These are phyloP conservation scores for Melieria crassipennis DNA, from an alignment of 2,888 invertebrate species.

Conservation along the genomic window DNA sequence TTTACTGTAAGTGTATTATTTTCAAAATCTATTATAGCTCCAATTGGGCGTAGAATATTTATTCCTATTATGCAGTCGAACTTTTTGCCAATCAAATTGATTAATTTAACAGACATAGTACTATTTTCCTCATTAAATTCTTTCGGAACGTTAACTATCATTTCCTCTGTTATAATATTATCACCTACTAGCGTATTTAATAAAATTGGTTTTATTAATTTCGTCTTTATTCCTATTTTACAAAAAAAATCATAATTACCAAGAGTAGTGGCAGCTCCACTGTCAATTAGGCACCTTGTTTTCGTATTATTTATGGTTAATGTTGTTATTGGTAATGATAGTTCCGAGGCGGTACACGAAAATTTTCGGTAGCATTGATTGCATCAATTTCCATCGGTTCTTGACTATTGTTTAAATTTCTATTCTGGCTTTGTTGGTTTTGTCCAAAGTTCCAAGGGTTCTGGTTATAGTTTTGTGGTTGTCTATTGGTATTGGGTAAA, in stretches of 20 bases:
- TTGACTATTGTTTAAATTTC: not conserved
- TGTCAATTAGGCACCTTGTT: constrained; percentile 20
- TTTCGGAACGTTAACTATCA: too few species aligned
- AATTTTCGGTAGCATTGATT: too few species aligned
- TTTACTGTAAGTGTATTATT: too few species aligned
- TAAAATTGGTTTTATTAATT: constrained; percentile 11
- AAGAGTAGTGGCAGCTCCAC: constrained; percentile 19
- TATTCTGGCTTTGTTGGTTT: not conserved
- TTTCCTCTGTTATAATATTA: constrained; percentile 20
- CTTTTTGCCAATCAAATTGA: constrained; percentile 14
- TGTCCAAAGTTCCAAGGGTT: not conserved
- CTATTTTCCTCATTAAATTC: constrained; percentile 20
- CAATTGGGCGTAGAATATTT: constrained; percentile 2
- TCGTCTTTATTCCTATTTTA: not conserved
- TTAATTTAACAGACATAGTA: constrained; percentile 21
- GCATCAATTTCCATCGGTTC: not conserved
- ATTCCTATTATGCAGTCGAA: constrained; percentile 22
- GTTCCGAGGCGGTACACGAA: too few species aligned
- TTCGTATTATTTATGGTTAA: constrained; percentile 9
- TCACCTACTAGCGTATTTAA: constrained; percentile 10
- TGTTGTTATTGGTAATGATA: not conserved
- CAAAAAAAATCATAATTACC: constrained; percentile 13
- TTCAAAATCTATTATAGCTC: not conserved
- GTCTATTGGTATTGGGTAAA: constrained; percentile 9
- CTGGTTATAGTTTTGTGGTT: constrained; percentile 20